Percentiles rank a stretch among this genome's conserved stretches.
Conservation (phyloP, 1,140 invertebrate species). For the Globodera rostochiensis region DNA sequence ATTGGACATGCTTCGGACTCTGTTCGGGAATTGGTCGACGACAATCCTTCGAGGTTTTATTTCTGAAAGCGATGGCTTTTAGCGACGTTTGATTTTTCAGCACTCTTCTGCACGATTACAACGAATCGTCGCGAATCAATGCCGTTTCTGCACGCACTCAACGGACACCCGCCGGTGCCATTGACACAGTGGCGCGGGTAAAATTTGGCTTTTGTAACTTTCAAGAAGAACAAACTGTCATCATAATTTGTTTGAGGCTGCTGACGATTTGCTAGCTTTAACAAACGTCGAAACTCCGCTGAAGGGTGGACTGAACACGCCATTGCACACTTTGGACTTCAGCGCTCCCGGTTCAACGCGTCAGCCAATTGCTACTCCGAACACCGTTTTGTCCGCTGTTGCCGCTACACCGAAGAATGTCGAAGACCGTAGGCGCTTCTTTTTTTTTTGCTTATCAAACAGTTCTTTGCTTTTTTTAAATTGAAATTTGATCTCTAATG, state of each 20-base stretch:
- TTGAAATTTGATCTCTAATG: too few species aligned
- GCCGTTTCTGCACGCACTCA: constrained; percentile 77
- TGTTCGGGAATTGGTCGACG: constrained; percentile 82
- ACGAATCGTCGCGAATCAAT: constrained; percentile 72
- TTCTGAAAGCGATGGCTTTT: constrained; percentile 1
- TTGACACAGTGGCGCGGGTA: constrained; percentile 73
- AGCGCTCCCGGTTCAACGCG: constrained; percentile 72
- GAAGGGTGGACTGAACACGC: constrained; percentile 90
- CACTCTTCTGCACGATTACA: constrained; percentile 86
- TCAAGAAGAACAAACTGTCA: too few species aligned
- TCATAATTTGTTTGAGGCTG: constrained; percentile 74
- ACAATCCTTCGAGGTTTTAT: constrained; percentile 50
- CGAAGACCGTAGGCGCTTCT: constrained; percentile 37
- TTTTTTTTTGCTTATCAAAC: neutral
- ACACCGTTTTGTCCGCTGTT: constrained; percentile 90
- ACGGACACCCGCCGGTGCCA: constrained; percentile 76
- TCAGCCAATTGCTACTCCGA: constrained; percentile 81
- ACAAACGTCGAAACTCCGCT: constrained; percentile 95
- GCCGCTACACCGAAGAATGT: constrained; percentile 73
- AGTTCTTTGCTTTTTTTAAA: too few species aligned
- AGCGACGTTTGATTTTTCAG: constrained; percentile 68
- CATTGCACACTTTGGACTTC: constrained; percentile 85
- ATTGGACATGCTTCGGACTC: constrained; percentile 90
- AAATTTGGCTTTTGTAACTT: neutral
- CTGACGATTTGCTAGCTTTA: constrained; percentile 95